Evolutionary conservation across 92 coral and sea anemone genomes (phyloP).

Genomic region (Isaurus tuberculatus): DNA sequence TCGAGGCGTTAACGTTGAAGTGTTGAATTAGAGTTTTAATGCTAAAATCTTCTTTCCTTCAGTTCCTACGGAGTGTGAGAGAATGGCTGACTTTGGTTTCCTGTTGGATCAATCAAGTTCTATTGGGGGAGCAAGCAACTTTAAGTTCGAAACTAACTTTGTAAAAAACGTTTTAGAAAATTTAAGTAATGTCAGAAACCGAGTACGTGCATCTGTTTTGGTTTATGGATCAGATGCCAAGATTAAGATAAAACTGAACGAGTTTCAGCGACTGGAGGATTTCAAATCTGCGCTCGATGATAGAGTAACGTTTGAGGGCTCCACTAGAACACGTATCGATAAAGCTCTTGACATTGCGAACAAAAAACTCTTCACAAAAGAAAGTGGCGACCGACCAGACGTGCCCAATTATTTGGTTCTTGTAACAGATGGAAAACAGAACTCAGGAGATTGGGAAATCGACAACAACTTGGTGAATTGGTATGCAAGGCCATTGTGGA

Average conservation of each 20-base stretch:
- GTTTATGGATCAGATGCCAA: neutral
- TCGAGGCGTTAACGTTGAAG: no score
- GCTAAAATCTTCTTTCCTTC: neutral
- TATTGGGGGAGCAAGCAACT: neutral
- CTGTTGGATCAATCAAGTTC: slow-evolving; percentile 29
- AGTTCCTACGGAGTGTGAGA: slow-evolving; percentile 22
- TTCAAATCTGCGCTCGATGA: slow-evolving; percentile 29
- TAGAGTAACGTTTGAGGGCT: neutral
- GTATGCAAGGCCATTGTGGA: slow-evolving; percentile 36
- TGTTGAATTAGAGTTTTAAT: neutral
- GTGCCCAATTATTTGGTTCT: slow-evolving; percentile 37
- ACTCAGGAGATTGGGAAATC: neutral
- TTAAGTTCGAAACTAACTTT: slow-evolving; percentile 27
- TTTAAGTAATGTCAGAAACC: neutral
- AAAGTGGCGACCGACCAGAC: slow-evolving; percentile 31
- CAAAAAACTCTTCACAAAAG: slow-evolving; percentile 12
- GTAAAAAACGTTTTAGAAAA: slow-evolving; percentile 24
- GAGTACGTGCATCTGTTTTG: slow-evolving; percentile 4
- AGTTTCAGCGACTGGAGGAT: neutral
- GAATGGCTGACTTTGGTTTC: slow-evolving; percentile 26
- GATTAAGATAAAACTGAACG: slow-evolving; percentile 13
- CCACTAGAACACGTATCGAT: neutral
- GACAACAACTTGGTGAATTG: neutral
- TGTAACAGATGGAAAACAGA: slow-evolving; percentile 36
- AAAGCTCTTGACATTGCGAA: neutral